A percentile compares a stretch with the other conserved stretches of the same genome.
Conservation (phyloP, 2,888 invertebrate species). For the Dynastes hyllus region DNA sequence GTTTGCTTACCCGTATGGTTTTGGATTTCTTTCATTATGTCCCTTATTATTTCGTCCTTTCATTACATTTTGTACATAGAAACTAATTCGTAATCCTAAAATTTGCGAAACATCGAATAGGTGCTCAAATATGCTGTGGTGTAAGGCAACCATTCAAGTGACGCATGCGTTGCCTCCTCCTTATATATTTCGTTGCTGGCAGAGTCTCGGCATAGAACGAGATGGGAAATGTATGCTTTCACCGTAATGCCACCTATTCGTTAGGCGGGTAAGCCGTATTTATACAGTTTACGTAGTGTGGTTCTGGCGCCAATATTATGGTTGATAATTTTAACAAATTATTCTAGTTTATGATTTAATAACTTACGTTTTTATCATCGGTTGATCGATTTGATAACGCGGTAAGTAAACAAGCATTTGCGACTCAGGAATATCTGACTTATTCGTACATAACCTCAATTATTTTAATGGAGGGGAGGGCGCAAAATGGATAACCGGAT, state of each 20-base stretch:
- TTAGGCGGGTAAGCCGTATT: background rate
- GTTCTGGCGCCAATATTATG: conserved; percentile 29
- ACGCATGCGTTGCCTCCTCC: conserved; percentile 30
- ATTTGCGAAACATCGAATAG: background rate
- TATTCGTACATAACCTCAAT: conserved; percentile 34
- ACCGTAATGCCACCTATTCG: conserved; percentile 27
- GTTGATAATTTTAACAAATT: conserved; percentile 16
- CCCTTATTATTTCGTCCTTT: background rate
- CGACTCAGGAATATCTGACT: conserved; percentile 6
- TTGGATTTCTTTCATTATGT: too few relatives aligned
- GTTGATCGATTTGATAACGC: background rate
- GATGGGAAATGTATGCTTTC: conserved; percentile 31
- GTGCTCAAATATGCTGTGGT: background rate
- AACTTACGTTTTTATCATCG: background rate
- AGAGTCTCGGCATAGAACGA: conserved; percentile 12
- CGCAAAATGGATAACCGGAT: background rate
- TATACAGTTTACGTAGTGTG: conserved; percentile 20
- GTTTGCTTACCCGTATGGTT: too few relatives aligned
- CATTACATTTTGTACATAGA: background rate
- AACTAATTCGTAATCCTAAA: conserved; percentile 3
- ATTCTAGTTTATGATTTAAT: conserved; percentile 6
- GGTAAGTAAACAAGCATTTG: conserved; percentile 22
- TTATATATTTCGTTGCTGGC: background rate
- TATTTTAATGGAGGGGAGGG: conserved; percentile 10
- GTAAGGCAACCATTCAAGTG: conserved; percentile 17